A percentile compares a stretch with the other conserved stretches of the same genome.
Conservation (phyloP, 2,113 vertebrate genomes). For the Macrotis lagotis region DNA sequence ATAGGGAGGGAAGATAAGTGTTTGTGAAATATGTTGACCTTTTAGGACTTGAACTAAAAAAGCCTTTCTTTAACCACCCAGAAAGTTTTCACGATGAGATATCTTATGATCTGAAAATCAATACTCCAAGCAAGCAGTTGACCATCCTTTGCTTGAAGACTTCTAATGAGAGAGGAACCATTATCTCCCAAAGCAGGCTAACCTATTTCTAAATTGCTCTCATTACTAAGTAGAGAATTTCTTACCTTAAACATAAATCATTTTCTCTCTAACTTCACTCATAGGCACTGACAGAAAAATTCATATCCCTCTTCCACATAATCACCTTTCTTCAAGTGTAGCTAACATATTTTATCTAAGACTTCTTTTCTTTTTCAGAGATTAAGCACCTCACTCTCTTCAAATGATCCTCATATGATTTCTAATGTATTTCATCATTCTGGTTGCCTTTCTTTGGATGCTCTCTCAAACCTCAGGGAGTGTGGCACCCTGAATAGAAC, state of each 20-base stretch:
- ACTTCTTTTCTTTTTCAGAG: background rate
- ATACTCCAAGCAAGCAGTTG: background rate
- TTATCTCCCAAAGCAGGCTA: background rate
- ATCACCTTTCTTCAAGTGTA: background rate
- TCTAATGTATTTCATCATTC: background rate
- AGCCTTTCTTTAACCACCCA: background rate
- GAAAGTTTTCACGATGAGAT: background rate
- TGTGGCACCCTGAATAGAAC: background rate
- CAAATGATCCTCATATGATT: background rate
- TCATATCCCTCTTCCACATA: background rate
- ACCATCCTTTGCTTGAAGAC: background rate
- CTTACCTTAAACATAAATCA: background rate
- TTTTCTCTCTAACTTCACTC: background rate
- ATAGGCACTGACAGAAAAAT: background rate
- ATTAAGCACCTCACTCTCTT: background rate
- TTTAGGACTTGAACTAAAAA: background rate
- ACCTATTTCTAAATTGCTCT: background rate
- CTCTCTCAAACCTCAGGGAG: background rate
- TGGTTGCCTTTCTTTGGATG: background rate
- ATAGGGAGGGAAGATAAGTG: background rate
- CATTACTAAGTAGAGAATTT: background rate
- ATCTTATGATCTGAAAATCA: background rate
- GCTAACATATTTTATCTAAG: background rate
- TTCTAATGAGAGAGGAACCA: background rate
- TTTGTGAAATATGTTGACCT: background rate